phyloP scores from a whole-genome alignment of 1,140 invertebrate species.

The Apis dorsata region DNA sequence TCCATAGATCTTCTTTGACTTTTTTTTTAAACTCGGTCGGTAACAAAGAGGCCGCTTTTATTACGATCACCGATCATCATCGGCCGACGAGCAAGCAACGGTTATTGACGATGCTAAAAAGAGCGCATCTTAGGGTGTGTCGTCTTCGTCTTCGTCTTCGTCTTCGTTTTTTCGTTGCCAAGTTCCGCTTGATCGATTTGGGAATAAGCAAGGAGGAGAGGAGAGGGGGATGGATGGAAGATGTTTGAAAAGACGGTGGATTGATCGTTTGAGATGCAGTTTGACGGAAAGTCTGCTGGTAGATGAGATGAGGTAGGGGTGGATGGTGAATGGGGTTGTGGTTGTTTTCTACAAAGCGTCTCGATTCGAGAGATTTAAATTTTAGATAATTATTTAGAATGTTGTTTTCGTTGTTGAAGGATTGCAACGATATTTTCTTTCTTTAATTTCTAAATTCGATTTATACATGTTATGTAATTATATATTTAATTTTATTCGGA shows the following conservation, averaged over 20 bases:
- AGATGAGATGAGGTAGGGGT: too few species aligned
- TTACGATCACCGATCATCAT: background rate
- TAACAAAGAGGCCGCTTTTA: constrained; percentile 21
- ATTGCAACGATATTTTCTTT: too few species aligned
- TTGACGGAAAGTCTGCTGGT: too few species aligned
- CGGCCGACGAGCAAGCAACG: background rate
- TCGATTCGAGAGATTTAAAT: too few species aligned
- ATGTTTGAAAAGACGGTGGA: background rate
- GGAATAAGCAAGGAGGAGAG: background rate
- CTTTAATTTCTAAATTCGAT: too few species aligned
- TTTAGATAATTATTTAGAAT: too few species aligned
- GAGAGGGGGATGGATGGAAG: background rate
- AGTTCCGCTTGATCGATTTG: constrained; percentile 22
- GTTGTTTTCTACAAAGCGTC: too few species aligned
- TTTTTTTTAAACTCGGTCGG: background rate
- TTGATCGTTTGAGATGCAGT: too few species aligned
- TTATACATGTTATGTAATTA: too few species aligned
- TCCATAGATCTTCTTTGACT: background rate
- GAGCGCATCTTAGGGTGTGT: background rate
- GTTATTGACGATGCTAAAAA: background rate
- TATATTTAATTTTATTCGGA: too few species aligned
- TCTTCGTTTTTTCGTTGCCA: background rate
- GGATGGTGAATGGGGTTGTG: too few species aligned
- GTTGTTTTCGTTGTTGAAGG: too few species aligned
- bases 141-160: background rate